Percentiles rank a stretch among this genome's conserved stretches.
phyloP scores from a whole-genome alignment of 2,888 invertebrate species.

The Spodoptera picta region DNA sequence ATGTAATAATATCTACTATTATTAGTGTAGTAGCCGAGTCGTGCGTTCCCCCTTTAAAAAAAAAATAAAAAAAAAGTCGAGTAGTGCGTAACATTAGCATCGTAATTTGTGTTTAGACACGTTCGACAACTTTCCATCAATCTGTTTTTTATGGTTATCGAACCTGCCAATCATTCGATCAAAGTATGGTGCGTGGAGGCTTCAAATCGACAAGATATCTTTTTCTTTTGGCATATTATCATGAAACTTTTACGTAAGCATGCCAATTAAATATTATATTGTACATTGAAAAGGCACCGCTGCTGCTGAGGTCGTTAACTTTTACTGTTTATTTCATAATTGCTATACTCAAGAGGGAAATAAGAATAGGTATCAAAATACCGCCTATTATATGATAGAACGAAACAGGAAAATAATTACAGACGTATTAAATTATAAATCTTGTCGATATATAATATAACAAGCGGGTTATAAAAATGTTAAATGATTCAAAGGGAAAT shows the following conservation, averaged over 20 bases:
- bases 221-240: conserved; percentile 24
- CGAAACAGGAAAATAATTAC: background rate
- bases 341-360: conserved; percentile 31
- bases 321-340: conserved; percentile 33
- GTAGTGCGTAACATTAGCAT: conserved; percentile 16
- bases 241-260: conserved; percentile 26
- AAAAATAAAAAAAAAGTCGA: too few species aligned
- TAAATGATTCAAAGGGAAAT: too few species aligned
- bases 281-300: conserved; percentile 25
- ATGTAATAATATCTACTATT: background rate
- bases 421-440: too few species aligned
- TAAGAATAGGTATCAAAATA: conserved; percentile 10
- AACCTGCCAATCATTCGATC: conserved; percentile 40
- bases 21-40: conserved; percentile 11
- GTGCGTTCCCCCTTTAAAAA: too few species aligned
- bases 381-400: conserved; percentile 7
- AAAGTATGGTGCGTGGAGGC: conserved; percentile 27
- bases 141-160: conserved; percentile 30
- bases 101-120: conserved; percentile 24
- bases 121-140: conserved; percentile 31
- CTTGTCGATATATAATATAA: too few species aligned
- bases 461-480: too few species aligned
- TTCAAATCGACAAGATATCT: conserved; percentile 21
- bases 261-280: conserved; percentile 22
- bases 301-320: conserved; percentile 42